Base-by-base conservation (phyloP, 2,888 invertebrate species). In the Agapetus fuscipes region DNA sequence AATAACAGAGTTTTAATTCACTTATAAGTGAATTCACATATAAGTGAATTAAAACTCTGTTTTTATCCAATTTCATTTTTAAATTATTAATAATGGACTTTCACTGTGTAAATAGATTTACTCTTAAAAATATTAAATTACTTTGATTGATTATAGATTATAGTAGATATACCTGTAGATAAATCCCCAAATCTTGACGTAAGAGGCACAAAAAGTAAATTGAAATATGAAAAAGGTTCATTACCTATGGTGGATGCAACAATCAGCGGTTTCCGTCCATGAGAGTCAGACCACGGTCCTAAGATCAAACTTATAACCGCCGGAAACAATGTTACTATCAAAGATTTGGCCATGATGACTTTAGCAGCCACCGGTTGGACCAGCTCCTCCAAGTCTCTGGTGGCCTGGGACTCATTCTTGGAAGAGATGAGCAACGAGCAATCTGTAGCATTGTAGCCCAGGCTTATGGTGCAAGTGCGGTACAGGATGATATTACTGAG, bases 241-340 rank as follows among this genome's bases (percentile, higher is more conserved):
- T n/a, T 56, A 76, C 83, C 80, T 46, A 71, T 56, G 45, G 78
- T 63, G 3, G 80, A 73, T 50, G 75, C 63, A 3, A 83, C 56
- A 26, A 87, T 54, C 37, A 85, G 62, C 5, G 84, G 82, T 54
- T 80, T 79, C 30, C 86, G 69, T 16, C 88, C 87, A 61, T 81
- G 74, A 46, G 72, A 78, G 54, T 88, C 87, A 33, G 84, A 85
- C 86, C 86, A 88, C 1, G 84, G 81, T 6, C 86, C 88, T 46
- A 86, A 57, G 54, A 85, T 83, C 32, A 85, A 63, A 34, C 81
- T 78, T 6, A 80, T 56, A 29, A 81, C 52, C 0, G 83, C 78
- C 2, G 84, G 82, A 34, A 80, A 64, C 30, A 83, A 59, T 26
- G 77, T 74, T 50, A 80, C 79, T 25, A 83, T 57, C 1, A 83